Evolutionary conservation across 2,113 vertebrate species (phyloP), one percentile per base, ranked within the genome.

Genomic region (Gavia stellata): DNA sequence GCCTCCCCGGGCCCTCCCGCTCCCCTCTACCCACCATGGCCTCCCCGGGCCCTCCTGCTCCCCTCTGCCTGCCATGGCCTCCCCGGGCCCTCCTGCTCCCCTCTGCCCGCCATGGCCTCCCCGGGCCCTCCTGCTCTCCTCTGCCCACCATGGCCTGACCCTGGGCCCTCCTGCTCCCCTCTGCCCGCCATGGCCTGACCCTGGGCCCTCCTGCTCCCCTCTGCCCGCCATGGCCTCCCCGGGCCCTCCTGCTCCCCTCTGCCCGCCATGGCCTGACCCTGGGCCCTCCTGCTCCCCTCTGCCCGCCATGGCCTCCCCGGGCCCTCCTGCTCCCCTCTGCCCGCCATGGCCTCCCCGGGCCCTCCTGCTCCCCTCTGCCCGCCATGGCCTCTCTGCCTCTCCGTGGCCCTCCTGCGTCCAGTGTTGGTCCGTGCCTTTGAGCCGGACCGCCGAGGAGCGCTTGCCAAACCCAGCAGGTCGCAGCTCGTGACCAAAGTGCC

Each of bases 401-500:
- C 34, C 2, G 25, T 21, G 15, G 29, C 52, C 16, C 16, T 42
- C 40, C 82, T 55, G 42, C 9, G 40, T 23, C 52, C 18, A 1
- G 24, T 19, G 16, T n/a, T 1, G 1, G 52, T 42, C 72, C 62
- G 19, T 8, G 36, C 14, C 6, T 42, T 58, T 20, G 20, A 50
- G 21, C 70, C 3, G 0, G 20, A 21, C 26, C 4, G 1, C 17
- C 3, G 7, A 50, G 67, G 36, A 55, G n/a, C 15, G 0, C 18
- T 4, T 50, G 53, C 29, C 16, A 21, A 59, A 31, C 45, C 45
- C 53, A n/a, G 21, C 11, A 11, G 68, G 42, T 66, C 50, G 14
- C 68, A 33, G 49, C 49, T 65, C 8, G 3, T 47, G 49, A 55
- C 38, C 58, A 1, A 24, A 21, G 49, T 33, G 49, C 21, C 28